These are phyloP conservation scores for Pristionchus fissidentatus DNA, from an alignment of 2,888 invertebrate species.

Conservation along the genomic window DNA sequence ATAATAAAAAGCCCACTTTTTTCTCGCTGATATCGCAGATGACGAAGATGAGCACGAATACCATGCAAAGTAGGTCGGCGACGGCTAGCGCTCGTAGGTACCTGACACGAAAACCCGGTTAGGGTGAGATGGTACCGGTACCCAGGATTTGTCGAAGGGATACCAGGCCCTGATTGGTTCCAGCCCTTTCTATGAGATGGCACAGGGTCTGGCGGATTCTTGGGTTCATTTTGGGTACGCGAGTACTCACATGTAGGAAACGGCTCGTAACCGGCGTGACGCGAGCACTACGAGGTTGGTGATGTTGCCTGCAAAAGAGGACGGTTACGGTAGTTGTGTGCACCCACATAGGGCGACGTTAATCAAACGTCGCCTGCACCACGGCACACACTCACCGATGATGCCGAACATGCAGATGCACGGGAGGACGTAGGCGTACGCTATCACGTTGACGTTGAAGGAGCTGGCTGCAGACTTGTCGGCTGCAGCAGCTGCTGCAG, in stretches of 20 bases:
- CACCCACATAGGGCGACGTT: not conserved
- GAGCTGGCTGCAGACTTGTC: not conserved
- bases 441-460: slow-evolving; percentile 60
- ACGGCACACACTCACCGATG: slow-evolving; percentile 64
- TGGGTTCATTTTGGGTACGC: not conserved
- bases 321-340: not conserved
- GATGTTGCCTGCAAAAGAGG: slow-evolving; percentile 60
- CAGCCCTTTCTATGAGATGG: not conserved
- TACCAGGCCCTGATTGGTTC: not conserved
- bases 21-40: slow-evolving; percentile 65
- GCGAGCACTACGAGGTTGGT: slow-evolving; percentile 74
- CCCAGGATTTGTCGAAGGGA: slow-evolving; percentile 20
- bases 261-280: slow-evolving; percentile 70
- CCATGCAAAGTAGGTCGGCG: slow-evolving; percentile 75
- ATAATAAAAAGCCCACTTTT: not conserved
- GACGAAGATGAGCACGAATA: slow-evolving; percentile 73
- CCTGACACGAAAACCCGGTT: not conserved
- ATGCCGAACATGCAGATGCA: slow-evolving; percentile 73
- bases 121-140: not conserved
- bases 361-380: not conserved
- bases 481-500: not conserved
- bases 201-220: not conserved
- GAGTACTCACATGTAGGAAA: slow-evolving; percentile 69
- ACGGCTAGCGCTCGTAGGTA: slow-evolving; percentile 66
- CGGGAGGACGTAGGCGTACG: slow-evolving; percentile 75